Conservation (phyloP, 2,797 vertebrate genomes). For the Euthynnus affinis region DNA sequence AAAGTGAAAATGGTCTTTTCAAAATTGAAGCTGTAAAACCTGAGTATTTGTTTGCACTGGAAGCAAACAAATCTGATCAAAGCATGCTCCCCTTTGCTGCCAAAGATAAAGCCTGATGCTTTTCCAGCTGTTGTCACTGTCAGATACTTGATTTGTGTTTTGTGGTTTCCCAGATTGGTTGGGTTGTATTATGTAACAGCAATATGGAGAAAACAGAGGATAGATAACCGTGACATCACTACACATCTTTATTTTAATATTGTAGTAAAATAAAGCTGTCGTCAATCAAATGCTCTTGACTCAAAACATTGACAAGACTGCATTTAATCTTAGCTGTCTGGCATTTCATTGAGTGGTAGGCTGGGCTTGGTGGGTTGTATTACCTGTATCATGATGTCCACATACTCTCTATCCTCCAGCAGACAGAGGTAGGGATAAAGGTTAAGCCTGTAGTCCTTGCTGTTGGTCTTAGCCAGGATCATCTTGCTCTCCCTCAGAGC, state of each 20-base stretch:
- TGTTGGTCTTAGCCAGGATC: constrained; percentile 69
- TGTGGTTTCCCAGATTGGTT: constrained; percentile 30
- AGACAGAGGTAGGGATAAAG: constrained; percentile 93
- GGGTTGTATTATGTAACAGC: constrained; percentile 18
- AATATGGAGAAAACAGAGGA: constrained; percentile 6
- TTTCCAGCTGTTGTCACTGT: constrained; percentile 40
- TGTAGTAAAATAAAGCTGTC: neutral
- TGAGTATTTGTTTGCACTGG: neutral
- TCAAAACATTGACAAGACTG: constrained; percentile 19
- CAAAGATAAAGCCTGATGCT: constrained; percentile 32
- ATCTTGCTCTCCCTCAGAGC: constrained; percentile 86
- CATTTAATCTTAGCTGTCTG: neutral
- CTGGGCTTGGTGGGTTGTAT: constrained; percentile 17
- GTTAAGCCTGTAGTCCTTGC: constrained; percentile 30
- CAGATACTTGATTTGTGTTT: constrained; percentile 40
- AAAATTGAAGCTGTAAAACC: constrained; percentile 6
- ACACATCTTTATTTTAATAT: neutral
- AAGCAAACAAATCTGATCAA: constrained; percentile 53
- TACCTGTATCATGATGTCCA: constrained; percentile 93
- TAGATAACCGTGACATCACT: neutral
- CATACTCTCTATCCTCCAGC: constrained; percentile 88
- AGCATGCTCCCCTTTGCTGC: constrained; percentile 40
- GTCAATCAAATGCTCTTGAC: constrained; percentile 9
- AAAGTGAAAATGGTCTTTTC: constrained; percentile 27
- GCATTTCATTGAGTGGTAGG: neutral